Percentiles rank a stretch among this genome's conserved stretches.
Evolutionary conservation across 2,797 vertebrate species (phyloP).

Genomic region (Paratrypauchen microcephalus): DNA sequence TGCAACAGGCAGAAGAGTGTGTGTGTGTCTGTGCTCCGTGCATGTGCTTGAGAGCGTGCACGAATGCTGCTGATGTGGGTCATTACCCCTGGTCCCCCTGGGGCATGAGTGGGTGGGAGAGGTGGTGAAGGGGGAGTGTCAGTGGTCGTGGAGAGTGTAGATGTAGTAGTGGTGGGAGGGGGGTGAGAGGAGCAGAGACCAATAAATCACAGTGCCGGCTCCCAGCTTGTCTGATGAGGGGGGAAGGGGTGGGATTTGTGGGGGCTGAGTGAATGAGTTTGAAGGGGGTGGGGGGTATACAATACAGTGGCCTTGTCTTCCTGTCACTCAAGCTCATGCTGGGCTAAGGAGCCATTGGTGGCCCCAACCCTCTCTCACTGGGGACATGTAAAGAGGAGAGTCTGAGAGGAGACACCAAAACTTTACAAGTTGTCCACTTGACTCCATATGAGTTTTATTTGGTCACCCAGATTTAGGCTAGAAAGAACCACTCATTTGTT

Average conservation of each 20-base stretch:
- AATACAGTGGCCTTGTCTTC: conserved; percentile 72
- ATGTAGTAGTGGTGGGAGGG: conserved; percentile 12
- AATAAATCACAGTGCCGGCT: conserved; percentile 78
- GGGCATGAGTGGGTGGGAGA: conserved; percentile 50
- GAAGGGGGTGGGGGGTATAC: conserved; percentile 22
- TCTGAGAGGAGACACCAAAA: conserved; percentile 19
- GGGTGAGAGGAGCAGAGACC: conserved; percentile 65
- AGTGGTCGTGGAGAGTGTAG: conserved; percentile 30
- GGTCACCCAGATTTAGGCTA: neutral
- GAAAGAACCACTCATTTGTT: neutral
- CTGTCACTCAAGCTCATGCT: conserved; percentile 67
- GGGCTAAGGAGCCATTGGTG: conserved; percentile 47
- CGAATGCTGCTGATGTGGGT: conserved; percentile 79
- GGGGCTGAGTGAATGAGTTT: conserved; percentile 15
- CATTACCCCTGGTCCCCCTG: conserved; percentile 76
- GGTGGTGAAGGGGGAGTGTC: conserved; percentile 22
- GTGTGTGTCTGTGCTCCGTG: conserved; percentile 34
- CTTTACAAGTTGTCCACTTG: conserved; percentile 26
- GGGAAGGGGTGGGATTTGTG: conserved; percentile 25
- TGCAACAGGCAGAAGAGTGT: conserved; percentile 36
- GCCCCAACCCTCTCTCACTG: conserved; percentile 24
- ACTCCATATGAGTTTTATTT: conserved; percentile 6
- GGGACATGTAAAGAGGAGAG: conserved; percentile 19
- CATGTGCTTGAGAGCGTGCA: conserved; percentile 44
- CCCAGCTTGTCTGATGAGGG: conserved; percentile 75